phyloP scores from a whole-genome alignment of 2,888 invertebrate species.

The Podabrus alpinus region DNA sequence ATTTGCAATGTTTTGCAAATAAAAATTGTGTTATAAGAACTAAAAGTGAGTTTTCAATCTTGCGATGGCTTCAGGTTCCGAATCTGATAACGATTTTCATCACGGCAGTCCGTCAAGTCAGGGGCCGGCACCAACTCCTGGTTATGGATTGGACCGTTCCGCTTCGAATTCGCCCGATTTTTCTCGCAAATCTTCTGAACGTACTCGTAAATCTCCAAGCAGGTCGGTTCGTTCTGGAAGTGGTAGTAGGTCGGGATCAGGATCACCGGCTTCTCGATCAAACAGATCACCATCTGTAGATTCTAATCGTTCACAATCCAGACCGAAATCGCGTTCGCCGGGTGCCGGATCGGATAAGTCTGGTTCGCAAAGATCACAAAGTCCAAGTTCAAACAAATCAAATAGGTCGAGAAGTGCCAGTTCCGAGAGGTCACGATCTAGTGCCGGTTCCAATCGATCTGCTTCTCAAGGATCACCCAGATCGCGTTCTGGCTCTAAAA shows the following conservation, averaged over 20 bases:
- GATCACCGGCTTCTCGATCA: constrained; percentile 26
- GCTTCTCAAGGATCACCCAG: constrained; percentile 37
- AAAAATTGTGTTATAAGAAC: neutral
- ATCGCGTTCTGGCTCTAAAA: constrained; percentile 32
- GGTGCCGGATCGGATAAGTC: constrained; percentile 33
- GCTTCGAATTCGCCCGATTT: constrained; percentile 46
- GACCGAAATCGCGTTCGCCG: constrained; percentile 33
- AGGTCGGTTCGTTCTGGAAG: constrained; percentile 30
- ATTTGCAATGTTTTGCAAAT: neutral
- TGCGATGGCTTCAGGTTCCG: constrained; percentile 55
- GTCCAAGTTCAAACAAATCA: constrained; percentile 31
- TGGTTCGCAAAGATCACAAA: constrained; percentile 25
- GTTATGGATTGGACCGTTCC: constrained; percentile 49
- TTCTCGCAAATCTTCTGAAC: constrained; percentile 38
- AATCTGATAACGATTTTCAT: constrained; percentile 53
- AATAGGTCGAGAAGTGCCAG: constrained; percentile 37
- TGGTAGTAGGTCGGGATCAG: constrained; percentile 30
- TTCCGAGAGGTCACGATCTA: constrained; percentile 33
- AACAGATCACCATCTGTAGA: constrained; percentile 26
- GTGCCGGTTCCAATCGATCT: constrained; percentile 31
- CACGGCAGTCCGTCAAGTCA: constrained; percentile 51
- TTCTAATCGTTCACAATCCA: constrained; percentile 27
- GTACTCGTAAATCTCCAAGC: constrained; percentile 37
- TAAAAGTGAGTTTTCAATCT: neutral
- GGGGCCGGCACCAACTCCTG: constrained; percentile 54